Evolutionary conservation across 2,113 vertebrate genomes (phyloP), one percentile per base, ranked within the genome.

Genomic region (Serilophus lunatus): DNA sequence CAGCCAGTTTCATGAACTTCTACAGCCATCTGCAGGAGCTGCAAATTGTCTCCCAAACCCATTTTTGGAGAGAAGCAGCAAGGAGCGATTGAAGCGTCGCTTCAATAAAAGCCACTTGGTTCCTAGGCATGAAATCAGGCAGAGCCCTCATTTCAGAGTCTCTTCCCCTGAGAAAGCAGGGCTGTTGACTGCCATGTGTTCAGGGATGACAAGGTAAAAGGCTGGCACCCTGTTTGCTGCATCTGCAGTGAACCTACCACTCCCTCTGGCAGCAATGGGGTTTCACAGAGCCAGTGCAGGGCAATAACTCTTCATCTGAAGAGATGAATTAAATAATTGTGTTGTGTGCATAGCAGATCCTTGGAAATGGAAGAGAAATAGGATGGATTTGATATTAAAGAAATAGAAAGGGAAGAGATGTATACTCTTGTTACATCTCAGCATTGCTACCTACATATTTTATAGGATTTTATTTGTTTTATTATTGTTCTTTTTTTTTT

Each of bases 51-150:
- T 60, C 42, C 3, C 31, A 13, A 19, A 31, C 33, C 18, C 1
- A 0, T 15, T 85, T 69, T 23, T 0, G 0, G 2, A 57, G 33
- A 25, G 71, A 45, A 79, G 36, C 16, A 13, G 29, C 0, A 4
- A 70, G 10, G 2, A 83, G 26, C 6, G 6, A 35, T 18, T 50
- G 4, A 4, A 76, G 49, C 1, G 0, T 16, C 3, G 1, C 38
- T 75, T 71, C 1, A 1, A 24, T 44, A 54, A 82, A 76, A 29
- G 24, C 20, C 12, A 7, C 44, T 36, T 40, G 42, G 18, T 35
- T 91, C 61, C 74, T 49, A 45, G 33, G n/a, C 31, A 17, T 10
- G 72, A 45, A 53, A 17, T 70, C 50, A 51, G 68, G 44, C 44
- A 60, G 72, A 60, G 24, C 23, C 18, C 76, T 69, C 1, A 0